A percentile compares a stretch with the other conserved stretches of the same genome.
Evolutionary conservation across 2,113 vertebrate species (phyloP).

Genomic region (Proteles cristata): DNA sequence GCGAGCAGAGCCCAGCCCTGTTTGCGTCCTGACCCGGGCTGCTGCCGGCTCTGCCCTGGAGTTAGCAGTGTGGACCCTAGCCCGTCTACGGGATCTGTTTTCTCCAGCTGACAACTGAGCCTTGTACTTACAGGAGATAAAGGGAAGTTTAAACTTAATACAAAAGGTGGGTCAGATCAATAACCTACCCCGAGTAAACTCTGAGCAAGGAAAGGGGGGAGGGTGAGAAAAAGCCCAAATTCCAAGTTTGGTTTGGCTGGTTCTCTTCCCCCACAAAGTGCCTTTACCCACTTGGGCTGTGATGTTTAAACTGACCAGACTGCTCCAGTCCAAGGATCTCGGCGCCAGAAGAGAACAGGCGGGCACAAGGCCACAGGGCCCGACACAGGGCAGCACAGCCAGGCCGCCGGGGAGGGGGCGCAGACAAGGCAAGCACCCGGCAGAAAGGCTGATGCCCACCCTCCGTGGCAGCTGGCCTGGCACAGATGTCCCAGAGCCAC

Average conservation of each 20-base stretch:
- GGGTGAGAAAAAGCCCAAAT: not conserved
- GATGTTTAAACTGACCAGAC: not conserved
- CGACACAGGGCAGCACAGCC: not conserved
- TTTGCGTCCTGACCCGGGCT: not conserved
- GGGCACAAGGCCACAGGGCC: not conserved
- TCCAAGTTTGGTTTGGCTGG: not conserved
- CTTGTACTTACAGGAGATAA: not conserved
- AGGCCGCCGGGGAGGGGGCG: not conserved
- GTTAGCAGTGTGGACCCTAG: not conserved
- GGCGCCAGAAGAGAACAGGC: conserved; percentile 28
- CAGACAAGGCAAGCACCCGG: accelerated
- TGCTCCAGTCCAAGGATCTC: not conserved
- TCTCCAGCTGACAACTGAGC: not conserved
- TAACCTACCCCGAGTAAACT: not conserved
- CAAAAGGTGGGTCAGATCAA: not conserved
- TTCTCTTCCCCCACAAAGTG: not conserved
- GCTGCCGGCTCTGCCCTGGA: not conserved
- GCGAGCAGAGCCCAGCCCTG: not conserved
- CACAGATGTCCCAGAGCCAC: not conserved
- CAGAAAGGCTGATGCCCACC: not conserved
- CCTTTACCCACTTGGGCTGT: not conserved
- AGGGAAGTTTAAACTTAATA: not conserved
- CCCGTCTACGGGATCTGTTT: not conserved
- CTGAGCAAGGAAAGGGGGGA: not conserved
- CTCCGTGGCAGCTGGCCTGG: not conserved